Percentiles rank a stretch among this genome's conserved stretches.
Conservation (phyloP, 2,113 vertebrate species). For the Illadopsis cleaveri region DNA sequence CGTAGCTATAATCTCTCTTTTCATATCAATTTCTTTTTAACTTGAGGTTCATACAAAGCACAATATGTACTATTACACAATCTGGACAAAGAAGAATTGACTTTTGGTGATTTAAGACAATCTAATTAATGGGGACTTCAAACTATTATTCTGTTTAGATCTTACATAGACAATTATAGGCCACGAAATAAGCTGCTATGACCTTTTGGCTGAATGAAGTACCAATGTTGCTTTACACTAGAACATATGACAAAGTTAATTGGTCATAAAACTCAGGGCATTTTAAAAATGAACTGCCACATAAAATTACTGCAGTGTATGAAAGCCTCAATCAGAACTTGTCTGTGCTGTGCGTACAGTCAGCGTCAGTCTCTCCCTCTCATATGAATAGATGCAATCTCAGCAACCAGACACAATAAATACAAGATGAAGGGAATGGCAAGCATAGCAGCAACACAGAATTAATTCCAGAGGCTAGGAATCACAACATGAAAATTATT, state of each 20-base stretch:
- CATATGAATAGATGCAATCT: slow-evolving; percentile 55
- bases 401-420: slow-evolving; percentile 60
- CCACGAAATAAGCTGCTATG: background rate
- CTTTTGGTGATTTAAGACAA: background rate
- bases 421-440: slow-evolving; percentile 50
- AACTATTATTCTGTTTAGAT: background rate
- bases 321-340: slow-evolving; percentile 14
- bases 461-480: slow-evolving; percentile 58
- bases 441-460: slow-evolving; percentile 48
- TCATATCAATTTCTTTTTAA: background rate
- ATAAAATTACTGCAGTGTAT: background rate
- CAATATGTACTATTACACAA: background rate
- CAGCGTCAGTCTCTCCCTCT: slow-evolving; percentile 10
- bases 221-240: background rate
- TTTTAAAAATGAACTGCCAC: slow-evolving; percentile 10
- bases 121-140: background rate
- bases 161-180: background rate
- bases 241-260: slow-evolving; percentile 17
- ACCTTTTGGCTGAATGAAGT: slow-evolving; percentile 9
- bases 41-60: background rate
- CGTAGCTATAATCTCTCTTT: background rate
- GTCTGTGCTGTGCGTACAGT: background rate
- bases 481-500: slow-evolving; percentile 38
- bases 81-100: background rate
- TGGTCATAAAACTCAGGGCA: slow-evolving; percentile 27